Conservation (phyloP, 2,888 invertebrate species). For the Caenorhabditis angaria region DNA sequence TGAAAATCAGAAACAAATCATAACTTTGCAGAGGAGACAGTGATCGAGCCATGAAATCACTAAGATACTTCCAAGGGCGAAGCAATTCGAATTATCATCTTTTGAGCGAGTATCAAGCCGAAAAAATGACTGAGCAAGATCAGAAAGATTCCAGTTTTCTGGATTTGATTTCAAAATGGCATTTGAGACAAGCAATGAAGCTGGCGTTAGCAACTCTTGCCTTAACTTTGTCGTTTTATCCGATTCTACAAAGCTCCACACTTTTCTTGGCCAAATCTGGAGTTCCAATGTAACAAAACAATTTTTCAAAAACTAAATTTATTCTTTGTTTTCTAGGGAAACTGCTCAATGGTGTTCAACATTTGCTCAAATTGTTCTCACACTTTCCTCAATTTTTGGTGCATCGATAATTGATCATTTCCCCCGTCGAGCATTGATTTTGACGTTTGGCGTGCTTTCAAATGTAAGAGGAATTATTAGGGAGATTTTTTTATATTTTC, state of each 20-base stretch:
- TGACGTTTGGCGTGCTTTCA: conserved; percentile 55
- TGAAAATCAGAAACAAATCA: conserved; percentile 5
- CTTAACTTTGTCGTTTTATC: conserved; percentile 65
- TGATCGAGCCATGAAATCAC: conserved; percentile 50
- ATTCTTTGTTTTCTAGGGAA: conserved; percentile 51
- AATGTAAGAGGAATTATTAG: conserved; percentile 30
- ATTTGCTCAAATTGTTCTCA: conserved; percentile 56
- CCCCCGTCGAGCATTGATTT: conserved; percentile 58
- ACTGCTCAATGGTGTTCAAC: conserved; percentile 62
- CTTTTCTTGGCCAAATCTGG: conserved; percentile 56
- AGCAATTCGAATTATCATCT: conserved; percentile 42
- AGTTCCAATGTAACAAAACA: conserved; percentile 18
- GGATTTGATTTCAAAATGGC: conserved; percentile 61
- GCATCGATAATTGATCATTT: conserved; percentile 62
- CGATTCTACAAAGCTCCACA: conserved; percentile 66
- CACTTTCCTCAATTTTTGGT: conserved; percentile 56
- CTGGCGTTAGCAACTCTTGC: conserved; percentile 58
- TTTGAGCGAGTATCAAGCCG: conserved; percentile 53
- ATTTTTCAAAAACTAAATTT: not conserved
- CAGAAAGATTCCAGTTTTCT: conserved; percentile 19
- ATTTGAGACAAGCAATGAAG: conserved; percentile 62
- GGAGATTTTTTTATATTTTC: not conserved
- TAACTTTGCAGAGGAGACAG: conserved; percentile 54
- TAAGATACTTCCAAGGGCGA: conserved; percentile 63
- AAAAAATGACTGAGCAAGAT: conserved; percentile 37